These are phyloP conservation scores for Brienomyrus longianalis DNA, from an alignment of 2,113 vertebrate species.

Conservation along the genomic window DNA sequence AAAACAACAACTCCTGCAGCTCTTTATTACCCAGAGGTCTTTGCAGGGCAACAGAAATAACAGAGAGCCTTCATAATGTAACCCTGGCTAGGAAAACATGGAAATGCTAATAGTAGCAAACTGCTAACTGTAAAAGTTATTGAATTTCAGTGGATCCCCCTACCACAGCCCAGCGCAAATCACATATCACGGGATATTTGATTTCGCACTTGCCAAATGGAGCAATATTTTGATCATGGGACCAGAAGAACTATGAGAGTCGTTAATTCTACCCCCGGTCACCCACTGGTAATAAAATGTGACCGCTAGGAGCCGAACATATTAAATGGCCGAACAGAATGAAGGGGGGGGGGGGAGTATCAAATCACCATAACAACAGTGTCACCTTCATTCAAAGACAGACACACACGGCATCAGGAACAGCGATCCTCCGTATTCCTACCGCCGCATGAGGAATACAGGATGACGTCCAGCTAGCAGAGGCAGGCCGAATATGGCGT, in stretches of 20 bases:
- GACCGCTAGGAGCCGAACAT: background rate
- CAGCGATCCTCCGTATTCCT: background rate
- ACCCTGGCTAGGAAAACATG: background rate
- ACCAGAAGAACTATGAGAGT: background rate
- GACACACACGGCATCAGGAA: background rate
- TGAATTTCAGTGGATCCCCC: background rate
- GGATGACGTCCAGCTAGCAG: background rate
- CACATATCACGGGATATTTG: background rate
- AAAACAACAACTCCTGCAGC: background rate
- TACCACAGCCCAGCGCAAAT: background rate
- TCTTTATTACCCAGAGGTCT: background rate
- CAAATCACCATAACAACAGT: conserved; percentile 4
- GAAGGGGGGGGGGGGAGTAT: background rate
- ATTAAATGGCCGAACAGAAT: background rate
- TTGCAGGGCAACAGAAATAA: background rate
- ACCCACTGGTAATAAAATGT: background rate
- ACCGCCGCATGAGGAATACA: background rate
- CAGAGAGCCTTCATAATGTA: background rate
- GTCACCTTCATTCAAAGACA: background rate
- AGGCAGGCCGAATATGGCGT: background rate
- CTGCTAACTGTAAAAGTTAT: background rate
- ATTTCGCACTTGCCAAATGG: background rate
- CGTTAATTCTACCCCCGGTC: background rate
- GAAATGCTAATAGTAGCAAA: background rate
- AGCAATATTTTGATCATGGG: background rate